These are phyloP conservation scores for Xanthostigma xanthostigma DNA, from an alignment of 2,888 invertebrate species.

Conservation along the genomic window DNA sequence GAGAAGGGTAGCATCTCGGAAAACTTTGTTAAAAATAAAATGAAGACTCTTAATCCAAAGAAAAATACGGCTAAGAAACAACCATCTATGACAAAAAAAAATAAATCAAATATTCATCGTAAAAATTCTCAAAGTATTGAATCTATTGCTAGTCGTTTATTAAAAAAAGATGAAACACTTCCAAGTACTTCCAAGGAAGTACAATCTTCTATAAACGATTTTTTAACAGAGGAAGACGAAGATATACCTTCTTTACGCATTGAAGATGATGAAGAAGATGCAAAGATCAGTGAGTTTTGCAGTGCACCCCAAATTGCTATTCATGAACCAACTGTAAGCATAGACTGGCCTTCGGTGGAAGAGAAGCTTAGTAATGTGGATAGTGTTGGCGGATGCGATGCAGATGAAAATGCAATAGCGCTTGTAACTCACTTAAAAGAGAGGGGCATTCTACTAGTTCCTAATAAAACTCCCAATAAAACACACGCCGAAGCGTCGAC, in stretches of 20 bases:
- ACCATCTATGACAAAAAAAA: background rate
- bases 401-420: conserved; percentile 1
- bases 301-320: no score
- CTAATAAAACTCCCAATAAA: conserved; percentile 12
- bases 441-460: conserved; percentile 24
- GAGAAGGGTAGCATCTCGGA: background rate
- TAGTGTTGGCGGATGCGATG: background rate
- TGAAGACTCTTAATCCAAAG: conserved; percentile 1
- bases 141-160: no score
- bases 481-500: no score
- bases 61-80: background rate
- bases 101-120: no score
- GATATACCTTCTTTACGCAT: no score
- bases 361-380: no score
- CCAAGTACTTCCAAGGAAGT: background rate
- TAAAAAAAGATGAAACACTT: background rate
- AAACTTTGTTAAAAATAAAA: background rate
- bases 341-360: no score
- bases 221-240: no score
- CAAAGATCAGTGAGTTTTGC: no score
- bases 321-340: no score
- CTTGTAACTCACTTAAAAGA: conserved; percentile 22
- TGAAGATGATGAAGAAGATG: no score
- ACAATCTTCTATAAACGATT: background rate
- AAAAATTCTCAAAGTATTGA: no score